phyloP scores from a whole-genome alignment of 2,888 invertebrate species.

The Automeris io region DNA sequence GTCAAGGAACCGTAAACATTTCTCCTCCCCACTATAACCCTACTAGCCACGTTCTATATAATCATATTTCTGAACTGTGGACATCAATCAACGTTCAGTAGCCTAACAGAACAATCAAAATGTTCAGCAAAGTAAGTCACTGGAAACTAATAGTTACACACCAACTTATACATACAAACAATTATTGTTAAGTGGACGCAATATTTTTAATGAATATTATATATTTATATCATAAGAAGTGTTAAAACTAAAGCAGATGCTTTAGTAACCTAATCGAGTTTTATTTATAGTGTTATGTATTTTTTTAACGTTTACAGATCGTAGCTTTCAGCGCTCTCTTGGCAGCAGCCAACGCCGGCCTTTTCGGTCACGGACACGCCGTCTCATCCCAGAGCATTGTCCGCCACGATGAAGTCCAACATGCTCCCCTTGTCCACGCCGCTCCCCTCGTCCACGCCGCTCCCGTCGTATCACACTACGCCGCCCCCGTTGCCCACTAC shows the following conservation, averaged over 20 bases:
- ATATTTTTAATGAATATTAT: neutral
- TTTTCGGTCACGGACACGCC: constrained; percentile 40
- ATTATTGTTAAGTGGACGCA: neutral
- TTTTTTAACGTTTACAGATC: constrained; percentile 38
- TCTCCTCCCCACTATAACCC: constrained; percentile 45
- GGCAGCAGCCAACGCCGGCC: constrained; percentile 62
- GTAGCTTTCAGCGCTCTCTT: constrained; percentile 52
- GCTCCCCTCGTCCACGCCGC: constrained; percentile 23
- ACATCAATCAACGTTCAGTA: constrained; percentile 50
- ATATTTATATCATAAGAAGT: no score
- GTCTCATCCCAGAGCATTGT: constrained; percentile 55
- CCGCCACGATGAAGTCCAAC: constrained; percentile 40
- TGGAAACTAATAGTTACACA: neutral
- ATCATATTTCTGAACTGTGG: constrained; percentile 42
- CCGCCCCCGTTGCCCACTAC: constrained; percentile 16
- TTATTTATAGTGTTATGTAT: neutral
- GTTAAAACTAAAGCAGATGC: neutral
- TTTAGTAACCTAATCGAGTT: neutral
- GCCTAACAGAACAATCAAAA: constrained; percentile 43
- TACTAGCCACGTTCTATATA: constrained; percentile 38
- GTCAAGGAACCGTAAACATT: constrained; percentile 46
- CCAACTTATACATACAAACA: neutral
- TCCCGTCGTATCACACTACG: constrained; percentile 18
- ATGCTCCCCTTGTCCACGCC: neutral
- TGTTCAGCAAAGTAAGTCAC: constrained; percentile 57